Base-by-base conservation (phyloP, 2,888 invertebrate genomes). In the Epinotia bilunana region DNA sequence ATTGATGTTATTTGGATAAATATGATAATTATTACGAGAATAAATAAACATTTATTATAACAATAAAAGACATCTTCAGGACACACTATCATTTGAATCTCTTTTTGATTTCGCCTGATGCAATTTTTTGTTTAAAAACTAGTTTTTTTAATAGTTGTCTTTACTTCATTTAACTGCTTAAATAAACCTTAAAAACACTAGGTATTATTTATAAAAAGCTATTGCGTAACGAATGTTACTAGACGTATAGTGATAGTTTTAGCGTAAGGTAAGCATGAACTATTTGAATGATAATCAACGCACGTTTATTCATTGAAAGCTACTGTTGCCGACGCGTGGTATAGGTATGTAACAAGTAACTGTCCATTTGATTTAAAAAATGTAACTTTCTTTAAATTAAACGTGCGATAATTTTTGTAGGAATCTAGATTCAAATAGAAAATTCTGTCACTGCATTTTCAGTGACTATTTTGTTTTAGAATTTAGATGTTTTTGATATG, bases 401-500 rank as follows among this genome's bases (percentile, higher is more conserved):
- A 53, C 53, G 65, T 65, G 65, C 33, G 43, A 53, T 28, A 46
- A 60, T 12, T 23, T 57, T 39, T 57, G 58, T 69, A 69, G 46
- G 58, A 69, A 69, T 46, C 23, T 69, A 69, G 58, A 60, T 60
- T 60, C n/a, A 13, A 28, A 69, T 69, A 23, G 69, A 43, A 18
- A n/a, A 39, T 39, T 33, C 3, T 18, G 16, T 13, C 28, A 53
- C 43, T 53, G 33, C 46, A 53, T 3, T 65, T 23, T 9, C 28
- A 53, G 49, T 5, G 53, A 28, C 39, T 39, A 9, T 39, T 9
- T 39, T 65, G 4, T 68, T 68, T 23, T 57, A 23, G 63, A 64
- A 39, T 39, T 6, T 7, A 11, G 7, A 16, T 9, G 9, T 43
- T 58, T 43, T 46, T 60, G n/a, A 62, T 63, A 46, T 63, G 1